phyloP scores from a whole-genome alignment of 2,888 invertebrate genomes.

The Schizaphis graminum region DNA sequence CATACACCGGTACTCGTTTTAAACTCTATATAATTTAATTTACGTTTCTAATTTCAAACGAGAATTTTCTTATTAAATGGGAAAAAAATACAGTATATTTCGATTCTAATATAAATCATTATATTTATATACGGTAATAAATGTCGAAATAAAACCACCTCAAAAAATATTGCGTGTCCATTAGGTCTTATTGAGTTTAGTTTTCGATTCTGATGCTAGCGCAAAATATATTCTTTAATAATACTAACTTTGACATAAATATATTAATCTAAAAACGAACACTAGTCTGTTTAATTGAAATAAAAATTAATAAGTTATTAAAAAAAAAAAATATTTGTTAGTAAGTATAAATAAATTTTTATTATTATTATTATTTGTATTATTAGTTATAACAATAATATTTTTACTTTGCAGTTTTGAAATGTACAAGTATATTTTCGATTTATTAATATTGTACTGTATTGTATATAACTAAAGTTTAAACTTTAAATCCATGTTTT shows the following conservation, averaged over 20 bases:
- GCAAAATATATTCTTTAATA: not conserved
- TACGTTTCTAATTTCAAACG: not conserved
- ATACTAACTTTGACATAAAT: not conserved
- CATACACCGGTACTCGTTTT: not conserved
- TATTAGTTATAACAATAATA: too few species aligned
- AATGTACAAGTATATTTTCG: too few species aligned
- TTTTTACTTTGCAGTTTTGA: too few species aligned
- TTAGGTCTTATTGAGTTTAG: not conserved
- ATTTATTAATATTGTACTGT: too few species aligned
- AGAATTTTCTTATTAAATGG: not conserved
- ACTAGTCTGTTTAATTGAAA: not conserved
- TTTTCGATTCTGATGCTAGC: not conserved
- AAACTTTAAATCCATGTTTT: too few species aligned
- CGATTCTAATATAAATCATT: not conserved
- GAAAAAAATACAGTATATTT: not conserved
- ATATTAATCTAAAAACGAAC: not conserved
- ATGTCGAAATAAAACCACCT: not conserved
- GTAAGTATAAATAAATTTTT: too few species aligned
- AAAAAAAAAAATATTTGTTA: not conserved
- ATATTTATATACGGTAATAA: not conserved
- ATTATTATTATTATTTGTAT: too few species aligned
- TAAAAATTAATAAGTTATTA: not conserved
- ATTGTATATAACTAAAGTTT: too few species aligned
- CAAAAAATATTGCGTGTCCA: not conserved
- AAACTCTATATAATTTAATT: not conserved